Evolutionary conservation across 2,113 vertebrate species (phyloP).

Genomic region (Barbus barbus): DNA sequence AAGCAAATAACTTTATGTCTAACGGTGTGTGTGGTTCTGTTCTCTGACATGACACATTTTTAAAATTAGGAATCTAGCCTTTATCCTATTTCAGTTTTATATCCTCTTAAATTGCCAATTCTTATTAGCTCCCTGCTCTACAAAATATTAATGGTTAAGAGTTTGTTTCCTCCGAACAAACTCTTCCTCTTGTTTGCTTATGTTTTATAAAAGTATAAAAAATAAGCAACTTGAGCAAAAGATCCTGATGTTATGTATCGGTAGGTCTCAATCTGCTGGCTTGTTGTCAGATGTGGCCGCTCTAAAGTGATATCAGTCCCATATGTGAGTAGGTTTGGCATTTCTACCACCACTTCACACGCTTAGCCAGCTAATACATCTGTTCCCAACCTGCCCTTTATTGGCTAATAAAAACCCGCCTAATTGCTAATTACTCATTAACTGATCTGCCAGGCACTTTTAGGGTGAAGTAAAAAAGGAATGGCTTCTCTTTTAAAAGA

Average conservation of each 20-base stretch:
- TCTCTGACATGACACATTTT: not conserved
- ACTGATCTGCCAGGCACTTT: slow-evolving; percentile 29
- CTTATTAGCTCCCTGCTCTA: slow-evolving; percentile 15
- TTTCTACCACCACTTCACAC: slow-evolving; percentile 54
- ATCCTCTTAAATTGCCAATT: not conserved
- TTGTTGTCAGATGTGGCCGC: no score
- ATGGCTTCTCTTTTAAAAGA: slow-evolving; percentile 45
- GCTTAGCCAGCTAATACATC: slow-evolving; percentile 45
- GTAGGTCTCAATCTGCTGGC: not conserved
- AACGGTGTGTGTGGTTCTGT: not conserved
- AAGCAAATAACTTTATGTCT: not conserved
- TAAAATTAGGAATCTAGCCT: not conserved
- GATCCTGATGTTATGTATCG: not conserved
- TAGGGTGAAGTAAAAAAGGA: slow-evolving; percentile 43
- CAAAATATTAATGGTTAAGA: not conserved
- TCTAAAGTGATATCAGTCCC: not conserved
- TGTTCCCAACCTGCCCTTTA: slow-evolving; percentile 52
- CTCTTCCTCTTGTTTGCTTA: no score
- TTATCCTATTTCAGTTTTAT: not conserved
- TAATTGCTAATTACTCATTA: slow-evolving; percentile 58
- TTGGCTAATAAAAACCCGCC: slow-evolving; percentile 45
- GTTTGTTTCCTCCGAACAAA: not conserved
- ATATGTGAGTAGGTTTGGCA: slow-evolving; percentile 25
- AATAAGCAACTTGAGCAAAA: not conserved
- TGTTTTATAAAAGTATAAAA: no score